Evolutionary conservation across 2,113 vertebrate species (phyloP).

Genomic region (Catharus bicknelli): DNA sequence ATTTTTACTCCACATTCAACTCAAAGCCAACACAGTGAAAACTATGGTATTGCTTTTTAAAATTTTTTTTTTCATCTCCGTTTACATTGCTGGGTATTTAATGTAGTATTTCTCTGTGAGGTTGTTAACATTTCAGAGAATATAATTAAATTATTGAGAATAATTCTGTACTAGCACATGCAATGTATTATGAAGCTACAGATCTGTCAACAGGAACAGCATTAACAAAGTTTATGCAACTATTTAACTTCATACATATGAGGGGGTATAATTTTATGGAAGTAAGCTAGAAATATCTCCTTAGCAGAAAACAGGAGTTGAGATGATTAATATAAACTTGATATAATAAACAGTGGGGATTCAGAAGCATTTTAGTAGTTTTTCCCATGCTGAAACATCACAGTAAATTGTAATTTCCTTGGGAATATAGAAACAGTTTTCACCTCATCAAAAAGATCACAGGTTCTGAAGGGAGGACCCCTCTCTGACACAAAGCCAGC

Average conservation of each 20-base stretch:
- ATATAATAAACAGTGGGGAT: neutral
- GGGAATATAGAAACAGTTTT: neutral
- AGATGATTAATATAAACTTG: neutral
- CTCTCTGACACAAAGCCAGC: slow-evolving; percentile 97
- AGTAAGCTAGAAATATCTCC: neutral
- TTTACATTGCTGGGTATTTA: neutral
- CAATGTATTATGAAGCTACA: neutral
- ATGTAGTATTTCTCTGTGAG: neutral
- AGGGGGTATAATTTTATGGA: neutral
- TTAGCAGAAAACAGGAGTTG: neutral
- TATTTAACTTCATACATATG: neutral
- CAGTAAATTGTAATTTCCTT: neutral
- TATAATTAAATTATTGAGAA: neutral
- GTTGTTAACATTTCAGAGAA: neutral
- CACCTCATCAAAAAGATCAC: slow-evolving; percentile 99
- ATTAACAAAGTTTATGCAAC: neutral
- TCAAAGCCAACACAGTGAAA: neutral
- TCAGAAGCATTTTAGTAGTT: neutral
- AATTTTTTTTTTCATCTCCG: neutral
- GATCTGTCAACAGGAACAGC: neutral
- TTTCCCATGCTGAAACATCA: neutral
- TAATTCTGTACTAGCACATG: neutral
- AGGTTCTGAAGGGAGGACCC: slow-evolving; percentile 92
- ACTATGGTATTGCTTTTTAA: neutral
- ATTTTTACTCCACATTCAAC: neutral